A percentile compares a stretch with the other conserved stretches of the same genome.
These are phyloP conservation scores for Coccyzus lansbergi DNA, from an alignment of 2,797 vertebrate genomes.

Conservation along the genomic window DNA sequence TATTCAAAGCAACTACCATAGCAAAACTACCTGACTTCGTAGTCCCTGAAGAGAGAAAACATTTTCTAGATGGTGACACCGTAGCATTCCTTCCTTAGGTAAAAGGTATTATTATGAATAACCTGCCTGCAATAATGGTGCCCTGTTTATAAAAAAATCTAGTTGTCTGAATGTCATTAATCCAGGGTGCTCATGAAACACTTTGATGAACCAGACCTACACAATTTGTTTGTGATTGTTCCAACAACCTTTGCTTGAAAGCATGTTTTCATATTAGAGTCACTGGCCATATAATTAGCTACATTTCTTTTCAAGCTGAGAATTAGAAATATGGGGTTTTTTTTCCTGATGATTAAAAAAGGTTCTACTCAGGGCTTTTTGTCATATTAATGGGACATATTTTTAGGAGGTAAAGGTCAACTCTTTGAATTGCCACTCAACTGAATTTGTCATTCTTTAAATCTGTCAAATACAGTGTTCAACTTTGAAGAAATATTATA, in stretches of 20 bases:
- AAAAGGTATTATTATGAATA: not conserved
- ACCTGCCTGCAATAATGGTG: not conserved
- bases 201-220: not conserved
- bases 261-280: not conserved
- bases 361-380: not conserved
- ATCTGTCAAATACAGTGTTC: not conserved
- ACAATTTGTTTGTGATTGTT: not conserved
- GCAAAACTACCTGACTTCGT: not conserved
- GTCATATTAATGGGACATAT: not conserved
- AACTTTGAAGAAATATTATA: not conserved
- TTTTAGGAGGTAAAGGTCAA: conserved; percentile 9
- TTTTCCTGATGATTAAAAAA: not conserved
- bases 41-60: not conserved
- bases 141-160: not conserved
- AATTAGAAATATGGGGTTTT: not conserved
- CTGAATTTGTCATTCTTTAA: not conserved
- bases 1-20: not conserved
- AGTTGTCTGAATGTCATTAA: not conserved
- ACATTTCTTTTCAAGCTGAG: not conserved
- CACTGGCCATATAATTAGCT: not conserved
- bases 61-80: fast-evolving
- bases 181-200: not conserved
- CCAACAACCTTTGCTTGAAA: not conserved
- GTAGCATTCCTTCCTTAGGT: not conserved
- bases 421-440: conserved; percentile 23